phyloP scores from a whole-genome alignment of 92 coral and sea anemone genomes.

The Micromussa lordhowensis region DNA sequence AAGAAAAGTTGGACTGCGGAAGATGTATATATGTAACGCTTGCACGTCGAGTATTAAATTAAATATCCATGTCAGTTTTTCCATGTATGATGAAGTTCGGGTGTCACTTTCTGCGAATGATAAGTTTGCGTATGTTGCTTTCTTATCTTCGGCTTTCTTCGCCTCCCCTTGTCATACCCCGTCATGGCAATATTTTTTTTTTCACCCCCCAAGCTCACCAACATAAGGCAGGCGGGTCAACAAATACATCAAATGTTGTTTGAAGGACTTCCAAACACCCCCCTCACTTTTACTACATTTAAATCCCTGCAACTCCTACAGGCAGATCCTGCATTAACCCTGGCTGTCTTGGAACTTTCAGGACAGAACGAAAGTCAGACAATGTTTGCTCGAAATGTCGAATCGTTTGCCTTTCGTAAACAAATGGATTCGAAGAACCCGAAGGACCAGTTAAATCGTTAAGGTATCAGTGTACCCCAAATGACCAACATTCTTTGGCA shows the following conservation, averaged over 20 bases:
- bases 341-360: not conserved
- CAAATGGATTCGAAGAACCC: not conserved
- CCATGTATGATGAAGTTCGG: too few relatives aligned
- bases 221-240: not conserved
- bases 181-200: not conserved
- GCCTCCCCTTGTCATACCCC: not conserved
- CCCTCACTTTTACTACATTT: not conserved
- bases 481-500: too few relatives aligned
- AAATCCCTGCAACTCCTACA: not conserved
- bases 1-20: not conserved
- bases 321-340: not conserved
- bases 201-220: not conserved
- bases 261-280: not conserved
- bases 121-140: not conserved
- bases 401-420: not conserved
- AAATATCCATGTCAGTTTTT: too few relatives aligned
- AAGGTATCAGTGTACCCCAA: too few relatives aligned
- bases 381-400: conserved; percentile 15
- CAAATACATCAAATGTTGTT: not conserved
- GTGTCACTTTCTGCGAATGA: too few relatives aligned
- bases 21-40: too few relatives aligned
- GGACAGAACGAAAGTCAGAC: conserved; percentile 5
- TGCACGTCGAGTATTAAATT: too few relatives aligned
- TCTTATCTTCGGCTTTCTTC: not conserved
- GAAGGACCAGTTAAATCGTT: not conserved